Conservation (phyloP, 2,113 vertebrate species). For the Notechis scutatus region DNA sequence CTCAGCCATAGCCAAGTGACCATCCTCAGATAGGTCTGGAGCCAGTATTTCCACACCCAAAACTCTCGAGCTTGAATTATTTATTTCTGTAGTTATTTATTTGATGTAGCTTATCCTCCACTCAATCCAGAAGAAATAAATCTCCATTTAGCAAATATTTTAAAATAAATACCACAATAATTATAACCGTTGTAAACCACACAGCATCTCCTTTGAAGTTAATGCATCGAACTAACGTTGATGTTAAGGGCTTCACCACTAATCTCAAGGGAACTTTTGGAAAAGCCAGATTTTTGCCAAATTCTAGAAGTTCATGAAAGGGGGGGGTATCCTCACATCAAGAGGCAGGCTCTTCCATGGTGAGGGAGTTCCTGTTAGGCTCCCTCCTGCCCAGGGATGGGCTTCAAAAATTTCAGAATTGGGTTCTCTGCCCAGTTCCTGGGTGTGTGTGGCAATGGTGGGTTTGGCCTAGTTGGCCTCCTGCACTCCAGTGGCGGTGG, state of each 20-base stretch:
- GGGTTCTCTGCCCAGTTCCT: no score
- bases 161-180: not conserved
- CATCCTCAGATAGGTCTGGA: not conserved
- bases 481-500: no score
- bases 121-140: not conserved
- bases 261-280: not conserved
- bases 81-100: not conserved
- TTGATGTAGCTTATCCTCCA: not conserved
- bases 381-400: not conserved
- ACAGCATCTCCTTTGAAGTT: not conserved
- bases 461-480: no score
- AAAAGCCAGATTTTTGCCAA: not conserved
- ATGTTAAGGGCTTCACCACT: not conserved
- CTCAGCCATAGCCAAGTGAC: not conserved
- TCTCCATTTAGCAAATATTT: not conserved
- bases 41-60: not conserved
- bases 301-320: not conserved
- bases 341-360: not conserved
- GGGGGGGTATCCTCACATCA: not conserved
- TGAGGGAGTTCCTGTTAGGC: not conserved
- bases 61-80: not conserved
- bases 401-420: no score
- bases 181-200: not conserved
- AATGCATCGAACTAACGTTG: not conserved
- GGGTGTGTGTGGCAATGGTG: no score